Percentiles rank a stretch among this genome's conserved stretches.
Conservation (phyloP, 2,888 invertebrate genomes). For the Blastobasis lacticolella region DNA sequence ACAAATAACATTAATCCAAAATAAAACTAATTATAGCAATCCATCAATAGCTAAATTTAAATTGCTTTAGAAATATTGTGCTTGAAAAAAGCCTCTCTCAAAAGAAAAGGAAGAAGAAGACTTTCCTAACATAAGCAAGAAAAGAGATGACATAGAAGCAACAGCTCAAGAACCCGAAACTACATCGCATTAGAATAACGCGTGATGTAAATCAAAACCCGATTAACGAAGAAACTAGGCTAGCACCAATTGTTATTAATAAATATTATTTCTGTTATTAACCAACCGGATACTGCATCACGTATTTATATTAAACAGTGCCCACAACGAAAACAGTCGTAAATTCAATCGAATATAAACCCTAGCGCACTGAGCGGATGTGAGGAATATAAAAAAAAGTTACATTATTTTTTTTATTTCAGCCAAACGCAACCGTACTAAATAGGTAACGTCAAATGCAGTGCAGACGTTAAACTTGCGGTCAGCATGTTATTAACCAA, state of each 20-base stretch:
- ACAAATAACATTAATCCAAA: too few relatives aligned
- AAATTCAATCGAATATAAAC: slow-evolving; percentile 69
- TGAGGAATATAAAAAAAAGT: slow-evolving; percentile 58
- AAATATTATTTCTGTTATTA: slow-evolving; percentile 60
- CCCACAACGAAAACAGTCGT: slow-evolving; percentile 70
- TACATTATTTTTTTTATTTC: slow-evolving; percentile 35
- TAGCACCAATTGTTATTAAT: slow-evolving; percentile 55
- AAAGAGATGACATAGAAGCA: too few relatives aligned
- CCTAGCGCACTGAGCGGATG: slow-evolving; percentile 53
- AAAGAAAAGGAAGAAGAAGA: too few relatives aligned
- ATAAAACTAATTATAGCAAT: too few relatives aligned
- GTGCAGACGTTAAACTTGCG: slow-evolving; percentile 41
- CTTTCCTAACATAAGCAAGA: too few relatives aligned
- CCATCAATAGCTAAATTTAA: too few relatives aligned
- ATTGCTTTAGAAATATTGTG: too few relatives aligned
- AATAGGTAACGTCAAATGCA: slow-evolving; percentile 43
- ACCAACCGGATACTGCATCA: slow-evolving; percentile 62
- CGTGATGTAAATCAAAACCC: too few relatives aligned
- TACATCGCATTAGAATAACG: too few relatives aligned
- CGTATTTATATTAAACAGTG: slow-evolving; percentile 69
- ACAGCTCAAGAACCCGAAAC: too few relatives aligned
- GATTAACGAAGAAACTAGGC: too few relatives aligned
- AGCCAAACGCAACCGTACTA: slow-evolving; percentile 41
- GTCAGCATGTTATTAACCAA: slow-evolving; percentile 43
- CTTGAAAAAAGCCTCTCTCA: too few relatives aligned